Conservation (phyloP, 2,113 vertebrate genomes). For the Rhegmatorhina hoffmannsi region DNA sequence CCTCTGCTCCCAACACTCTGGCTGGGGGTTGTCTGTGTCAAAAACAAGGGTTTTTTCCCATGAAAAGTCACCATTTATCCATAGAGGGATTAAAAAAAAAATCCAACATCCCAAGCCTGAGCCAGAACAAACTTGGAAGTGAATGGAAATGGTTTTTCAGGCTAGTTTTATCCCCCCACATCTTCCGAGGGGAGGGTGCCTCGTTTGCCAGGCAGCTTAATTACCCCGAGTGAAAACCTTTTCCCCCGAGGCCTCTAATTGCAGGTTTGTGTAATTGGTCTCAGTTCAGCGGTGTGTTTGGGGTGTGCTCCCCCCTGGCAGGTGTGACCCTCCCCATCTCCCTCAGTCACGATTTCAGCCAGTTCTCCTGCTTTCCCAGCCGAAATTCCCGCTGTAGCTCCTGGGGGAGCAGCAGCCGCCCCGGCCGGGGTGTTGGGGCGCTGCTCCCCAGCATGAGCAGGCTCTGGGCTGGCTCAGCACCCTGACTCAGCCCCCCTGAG, state of each 20-base stretch:
- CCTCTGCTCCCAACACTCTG: fast-evolving
- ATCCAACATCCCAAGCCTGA: neutral
- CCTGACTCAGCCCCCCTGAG: slow-evolving; percentile 17
- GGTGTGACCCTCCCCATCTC: neutral
- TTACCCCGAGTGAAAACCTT: slow-evolving; percentile 29
- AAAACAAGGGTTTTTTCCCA: neutral
- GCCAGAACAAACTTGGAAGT: neutral
- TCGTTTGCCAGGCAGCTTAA: slow-evolving; percentile 21
- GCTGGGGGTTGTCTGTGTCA: fast-evolving
- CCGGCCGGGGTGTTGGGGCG: fast-evolving
- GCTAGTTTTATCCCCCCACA: neutral
- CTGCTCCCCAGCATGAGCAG: fast-evolving
- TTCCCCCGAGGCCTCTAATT: slow-evolving; percentile 21
- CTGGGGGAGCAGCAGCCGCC: neutral
- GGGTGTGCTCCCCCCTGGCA: fast-evolving
- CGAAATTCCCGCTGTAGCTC: fast-evolving
- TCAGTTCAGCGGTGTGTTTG: neutral
- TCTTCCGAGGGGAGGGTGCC: neutral
- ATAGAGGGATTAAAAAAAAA: fast-evolving
- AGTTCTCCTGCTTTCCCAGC: fast-evolving
- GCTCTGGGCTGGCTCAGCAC: neutral
- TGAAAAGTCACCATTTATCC: neutral
- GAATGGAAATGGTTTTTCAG: neutral
- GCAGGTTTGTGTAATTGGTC: slow-evolving; percentile 21
- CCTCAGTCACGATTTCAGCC: fast-evolving